These are phyloP conservation scores for Opisthograptis luteolata DNA, from an alignment of 2,888 invertebrate genomes.

Conservation along the genomic window DNA sequence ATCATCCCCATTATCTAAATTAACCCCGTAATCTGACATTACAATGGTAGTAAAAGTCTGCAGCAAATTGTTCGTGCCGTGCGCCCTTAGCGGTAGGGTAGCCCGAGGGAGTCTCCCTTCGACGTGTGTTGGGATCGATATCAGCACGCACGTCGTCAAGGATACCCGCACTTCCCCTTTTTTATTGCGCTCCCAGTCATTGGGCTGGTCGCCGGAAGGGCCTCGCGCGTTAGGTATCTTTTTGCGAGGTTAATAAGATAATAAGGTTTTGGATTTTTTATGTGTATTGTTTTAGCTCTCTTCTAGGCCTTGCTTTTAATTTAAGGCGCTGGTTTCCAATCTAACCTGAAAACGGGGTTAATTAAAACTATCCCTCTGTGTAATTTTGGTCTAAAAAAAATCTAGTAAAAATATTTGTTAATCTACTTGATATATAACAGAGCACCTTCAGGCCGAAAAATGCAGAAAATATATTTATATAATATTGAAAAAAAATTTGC, in stretches of 20 bases:
- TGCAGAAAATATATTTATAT: too few relatives aligned
- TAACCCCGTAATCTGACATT: constrained; percentile 18
- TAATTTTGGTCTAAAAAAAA: too few relatives aligned
- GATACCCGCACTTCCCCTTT: constrained; percentile 32
- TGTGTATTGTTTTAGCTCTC: neutral
- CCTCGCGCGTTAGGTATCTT: neutral
- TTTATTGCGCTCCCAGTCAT: constrained; percentile 29
- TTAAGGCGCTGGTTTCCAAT: too few relatives aligned
- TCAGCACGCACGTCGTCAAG: constrained; percentile 33
- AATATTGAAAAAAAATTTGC: too few relatives aligned
- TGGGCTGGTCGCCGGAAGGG: constrained; percentile 1
- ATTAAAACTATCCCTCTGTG: too few relatives aligned
- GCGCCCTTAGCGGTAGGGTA: constrained; percentile 12
- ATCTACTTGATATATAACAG: too few relatives aligned
- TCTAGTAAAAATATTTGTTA: too few relatives aligned
- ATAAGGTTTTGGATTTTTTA: neutral
- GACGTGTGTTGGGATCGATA: constrained; percentile 37
- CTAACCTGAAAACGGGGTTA: too few relatives aligned
- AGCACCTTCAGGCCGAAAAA: too few relatives aligned
- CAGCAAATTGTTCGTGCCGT: constrained; percentile 11
- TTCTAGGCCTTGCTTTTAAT: neutral
- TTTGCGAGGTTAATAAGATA: neutral
- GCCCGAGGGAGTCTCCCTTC: constrained; percentile 32
- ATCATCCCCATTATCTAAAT: constrained; percentile 11
- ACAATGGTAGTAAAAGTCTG: constrained; percentile 16